A percentile compares a stretch with the other conserved stretches of the same genome.
Evolutionary conservation across 2,113 vertebrate genomes (phyloP).

Genomic region (Alouatta palliata): DNA sequence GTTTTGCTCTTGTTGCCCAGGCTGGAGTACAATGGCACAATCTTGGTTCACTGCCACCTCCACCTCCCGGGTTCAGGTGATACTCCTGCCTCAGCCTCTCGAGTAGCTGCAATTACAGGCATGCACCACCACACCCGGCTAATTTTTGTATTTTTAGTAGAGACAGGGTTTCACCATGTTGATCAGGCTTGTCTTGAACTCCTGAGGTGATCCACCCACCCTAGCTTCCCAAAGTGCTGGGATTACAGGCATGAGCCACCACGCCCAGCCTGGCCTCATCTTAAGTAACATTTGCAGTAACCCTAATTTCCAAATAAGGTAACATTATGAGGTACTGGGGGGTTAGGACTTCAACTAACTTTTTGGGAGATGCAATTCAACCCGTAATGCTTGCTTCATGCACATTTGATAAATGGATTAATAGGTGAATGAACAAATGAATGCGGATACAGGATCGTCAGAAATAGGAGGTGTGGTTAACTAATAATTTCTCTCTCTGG

Average conservation of each 20-base stretch:
- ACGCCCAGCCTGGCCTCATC: neutral
- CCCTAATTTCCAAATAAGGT: neutral
- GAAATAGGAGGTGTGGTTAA: neutral
- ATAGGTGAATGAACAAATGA: neutral
- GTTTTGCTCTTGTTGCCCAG: rapidly evolving
- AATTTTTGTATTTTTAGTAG: too few relatives aligned
- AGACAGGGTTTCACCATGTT: too few relatives aligned
- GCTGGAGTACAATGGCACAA: rapidly evolving
- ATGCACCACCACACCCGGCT: too few relatives aligned
- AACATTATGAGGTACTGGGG: neutral
- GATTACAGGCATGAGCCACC: too few relatives aligned
- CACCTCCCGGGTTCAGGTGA: rapidly evolving
- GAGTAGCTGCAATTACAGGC: too few relatives aligned
- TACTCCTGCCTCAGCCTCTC: too few relatives aligned
- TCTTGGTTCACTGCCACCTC: too few relatives aligned
- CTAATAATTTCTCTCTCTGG: neutral
- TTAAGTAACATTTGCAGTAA: neutral
- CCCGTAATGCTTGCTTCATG: neutral
- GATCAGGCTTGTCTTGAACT: too few relatives aligned
- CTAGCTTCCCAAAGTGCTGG: too few relatives aligned
- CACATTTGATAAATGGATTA: neutral
- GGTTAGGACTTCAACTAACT: neutral
- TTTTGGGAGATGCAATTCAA: neutral
- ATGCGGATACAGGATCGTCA: neutral
- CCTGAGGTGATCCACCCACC: too few relatives aligned